A percentile compares a stretch with the other conserved stretches of the same genome.
Conservation (phyloP, 2,888 invertebrate genomes). For the Apodemia mormo region DNA sequence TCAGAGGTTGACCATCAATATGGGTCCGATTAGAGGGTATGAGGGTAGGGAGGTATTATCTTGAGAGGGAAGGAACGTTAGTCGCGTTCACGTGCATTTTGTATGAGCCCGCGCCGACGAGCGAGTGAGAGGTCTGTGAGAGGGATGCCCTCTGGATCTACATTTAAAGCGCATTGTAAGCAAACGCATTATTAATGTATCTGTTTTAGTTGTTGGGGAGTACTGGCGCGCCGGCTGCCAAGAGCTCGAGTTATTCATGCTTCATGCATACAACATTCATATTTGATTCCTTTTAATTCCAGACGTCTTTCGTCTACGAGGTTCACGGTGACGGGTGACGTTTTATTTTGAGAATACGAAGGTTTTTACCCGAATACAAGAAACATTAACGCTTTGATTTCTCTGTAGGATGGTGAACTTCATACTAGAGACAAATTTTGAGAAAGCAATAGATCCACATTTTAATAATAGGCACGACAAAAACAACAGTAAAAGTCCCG, state of each 20-base stretch:
- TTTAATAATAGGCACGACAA: no score
- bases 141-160: conserved; percentile 68
- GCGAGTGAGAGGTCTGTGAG: conserved; percentile 50
- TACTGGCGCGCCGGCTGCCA: conserved; percentile 66
- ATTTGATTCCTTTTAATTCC: conserved; percentile 80
- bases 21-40: conserved; percentile 45
- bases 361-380: no score
- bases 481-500: no score
- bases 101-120: conserved; percentile 61
- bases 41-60: conserved; percentile 58
- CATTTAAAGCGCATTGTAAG: conserved; percentile 82
- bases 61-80: conserved; percentile 65
- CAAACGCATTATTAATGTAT: conserved; percentile 80
- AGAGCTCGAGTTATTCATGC: conserved; percentile 68
- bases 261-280: conserved; percentile 76
- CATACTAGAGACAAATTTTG: no score
- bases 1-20: conserved; percentile 51
- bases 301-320: conserved; percentile 66
- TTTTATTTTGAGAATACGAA: conserved; percentile 44
- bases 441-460: no score
- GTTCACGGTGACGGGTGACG: conserved; percentile 41
- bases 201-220: conserved; percentile 78
- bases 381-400: no score
- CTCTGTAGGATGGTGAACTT: no score
- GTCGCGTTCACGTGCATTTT: conserved; percentile 71